Conservation (phyloP, 2,113 vertebrate genomes). For the Chaetura pelagica region DNA sequence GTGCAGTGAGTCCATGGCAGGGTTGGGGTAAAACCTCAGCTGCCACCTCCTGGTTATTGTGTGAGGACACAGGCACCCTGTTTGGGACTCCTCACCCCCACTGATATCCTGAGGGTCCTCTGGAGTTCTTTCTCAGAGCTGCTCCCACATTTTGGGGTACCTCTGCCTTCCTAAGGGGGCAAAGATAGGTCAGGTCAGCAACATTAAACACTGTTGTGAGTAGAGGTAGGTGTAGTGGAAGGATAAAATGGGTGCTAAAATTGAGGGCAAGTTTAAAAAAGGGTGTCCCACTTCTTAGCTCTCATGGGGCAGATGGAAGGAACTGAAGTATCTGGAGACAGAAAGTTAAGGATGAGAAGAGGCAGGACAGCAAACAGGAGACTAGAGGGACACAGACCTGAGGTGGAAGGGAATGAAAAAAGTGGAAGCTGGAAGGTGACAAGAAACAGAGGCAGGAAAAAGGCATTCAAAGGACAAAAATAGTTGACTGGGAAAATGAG, state of each 20-base stretch:
- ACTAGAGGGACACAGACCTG: neutral
- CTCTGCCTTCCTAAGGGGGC: neutral
- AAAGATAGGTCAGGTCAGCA: neutral
- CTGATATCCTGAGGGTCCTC: neutral
- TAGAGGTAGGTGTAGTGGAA: neutral
- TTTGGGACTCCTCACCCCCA: neutral
- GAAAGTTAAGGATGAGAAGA: neutral
- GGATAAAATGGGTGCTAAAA: neutral
- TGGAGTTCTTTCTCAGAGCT: neutral
- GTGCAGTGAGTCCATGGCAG: neutral
- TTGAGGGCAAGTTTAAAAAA: neutral
- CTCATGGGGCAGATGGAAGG: neutral
- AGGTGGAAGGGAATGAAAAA: neutral
- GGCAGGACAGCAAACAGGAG: neutral
- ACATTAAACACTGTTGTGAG: neutral
- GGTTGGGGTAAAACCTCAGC: neutral
- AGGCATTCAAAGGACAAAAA: neutral
- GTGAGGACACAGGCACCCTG: rapidly evolving
- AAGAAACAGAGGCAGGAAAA: neutral
- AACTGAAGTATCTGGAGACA: neutral
- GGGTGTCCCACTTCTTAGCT: neutral
- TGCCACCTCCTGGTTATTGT: neutral
- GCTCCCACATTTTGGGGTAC: neutral
- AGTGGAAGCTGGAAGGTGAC: neutral
- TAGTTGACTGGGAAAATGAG: neutral